A percentile compares a stretch with the other conserved stretches of the same genome.
These are phyloP conservation scores for Lacerta bilineata DNA, from an alignment of 2,797 vertebrate species.

Conservation along the genomic window DNA sequence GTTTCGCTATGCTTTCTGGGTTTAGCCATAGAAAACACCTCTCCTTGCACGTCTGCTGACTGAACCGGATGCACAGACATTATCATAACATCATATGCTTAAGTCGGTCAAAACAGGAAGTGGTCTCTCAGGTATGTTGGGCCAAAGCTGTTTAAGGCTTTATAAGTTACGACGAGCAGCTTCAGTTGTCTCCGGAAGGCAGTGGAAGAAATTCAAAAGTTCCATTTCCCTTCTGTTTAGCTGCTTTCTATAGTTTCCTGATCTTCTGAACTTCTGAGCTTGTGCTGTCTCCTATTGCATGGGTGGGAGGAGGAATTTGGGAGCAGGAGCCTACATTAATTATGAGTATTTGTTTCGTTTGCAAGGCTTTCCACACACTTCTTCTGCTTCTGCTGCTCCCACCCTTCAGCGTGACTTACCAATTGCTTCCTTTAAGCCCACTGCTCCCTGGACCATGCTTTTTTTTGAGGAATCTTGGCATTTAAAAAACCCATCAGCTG, in stretches of 20 bases:
- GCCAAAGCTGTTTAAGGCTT: neutral
- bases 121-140: neutral
- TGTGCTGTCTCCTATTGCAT: neutral
- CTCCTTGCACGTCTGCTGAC: neutral
- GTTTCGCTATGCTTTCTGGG: neutral
- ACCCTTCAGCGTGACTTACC: too few relatives aligned
- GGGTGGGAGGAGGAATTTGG: neutral
- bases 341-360: neutral
- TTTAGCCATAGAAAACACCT: neutral
- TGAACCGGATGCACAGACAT: neutral
- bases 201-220: neutral
- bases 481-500: constrained; percentile 33
- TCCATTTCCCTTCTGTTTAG: neutral
- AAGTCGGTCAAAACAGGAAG: neutral
- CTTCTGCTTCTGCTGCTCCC: neutral
- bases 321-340: neutral
- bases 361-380: neutral
- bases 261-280: neutral
- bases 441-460: too few relatives aligned
- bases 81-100: neutral
- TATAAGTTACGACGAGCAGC: neutral
- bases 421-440: neutral
- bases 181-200: neutral
- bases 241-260: neutral
- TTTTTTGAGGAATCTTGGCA: neutral